Evolutionary conservation across 1,140 invertebrate species (phyloP), one percentile per base, ranked within the genome.

Genomic region (Odontomachus brunneus): DNA sequence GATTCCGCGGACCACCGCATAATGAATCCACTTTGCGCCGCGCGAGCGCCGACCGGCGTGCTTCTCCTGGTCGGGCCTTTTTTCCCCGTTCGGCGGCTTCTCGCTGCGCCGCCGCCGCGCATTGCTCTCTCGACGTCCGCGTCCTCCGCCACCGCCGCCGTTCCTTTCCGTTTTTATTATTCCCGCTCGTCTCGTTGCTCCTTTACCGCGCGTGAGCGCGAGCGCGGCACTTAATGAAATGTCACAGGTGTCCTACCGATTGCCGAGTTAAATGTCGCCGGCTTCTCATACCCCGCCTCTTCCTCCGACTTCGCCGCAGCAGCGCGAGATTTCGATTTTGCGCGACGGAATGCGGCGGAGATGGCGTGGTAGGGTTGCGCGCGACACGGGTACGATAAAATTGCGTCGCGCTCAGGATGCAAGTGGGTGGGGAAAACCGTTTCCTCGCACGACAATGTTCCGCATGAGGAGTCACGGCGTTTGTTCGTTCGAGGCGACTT

Each of bases 231-330:
- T 93, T 93, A 93, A 94, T 93, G 92, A 94, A 93, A 94, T 93
- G 93, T 94, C 93, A 93, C 92, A 93, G 93, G 92, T 94, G 92
- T 92, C 92, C 91, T 93, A 91, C 89, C 90, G 92, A 93, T 93
- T 90, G 91, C 91, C 84, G 83, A 89, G 88, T 87, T 92, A 92
- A 92, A 93, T 92, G 92, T 92, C 92, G 91, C 91, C 89, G 89
- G 88, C 87, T 92, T 92, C 91, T 89, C 90, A 93, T 92, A 91
- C 87, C 89, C 87, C 88, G 90, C 88, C 85, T 74, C 84, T 81
- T 80, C 85, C 78, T 82, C 19, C 17, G 17, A 26, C 29, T 33
- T 2, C 55, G 59, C 38, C 44, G 76, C 48, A n/a, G 29, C 29
- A 33, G 2, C 82, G 59, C 55, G 76, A 73, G 83, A 82, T 88